Percentiles rank a stretch among this genome's conserved stretches.
Evolutionary conservation across 2,113 vertebrate genomes (phyloP).

Genomic region (Riparia riparia): DNA sequence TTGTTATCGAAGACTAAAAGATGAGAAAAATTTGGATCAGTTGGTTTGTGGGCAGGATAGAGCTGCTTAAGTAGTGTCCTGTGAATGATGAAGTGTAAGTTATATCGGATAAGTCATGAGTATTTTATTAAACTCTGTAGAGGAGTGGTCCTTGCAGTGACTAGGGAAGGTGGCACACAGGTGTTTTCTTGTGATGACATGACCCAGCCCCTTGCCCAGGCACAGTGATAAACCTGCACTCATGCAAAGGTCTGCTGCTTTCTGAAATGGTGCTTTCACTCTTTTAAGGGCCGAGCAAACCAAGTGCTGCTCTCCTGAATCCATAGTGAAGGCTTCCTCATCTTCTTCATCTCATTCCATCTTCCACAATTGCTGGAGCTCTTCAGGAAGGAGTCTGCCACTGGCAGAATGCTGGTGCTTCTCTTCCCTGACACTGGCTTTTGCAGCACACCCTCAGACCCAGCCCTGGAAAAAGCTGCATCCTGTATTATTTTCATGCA

Average conservation of each 20-base stretch:
- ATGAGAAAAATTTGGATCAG: neutral
- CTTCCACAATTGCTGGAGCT: neutral
- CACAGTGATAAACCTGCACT: neutral
- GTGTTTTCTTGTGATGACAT: fast-evolving
- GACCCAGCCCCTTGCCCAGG: neutral
- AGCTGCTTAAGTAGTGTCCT: neutral
- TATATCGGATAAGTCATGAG: neutral
- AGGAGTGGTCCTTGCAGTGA: neutral
- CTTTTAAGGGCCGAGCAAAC: neutral
- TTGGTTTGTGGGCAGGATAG: neutral
- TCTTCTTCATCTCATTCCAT: neutral
- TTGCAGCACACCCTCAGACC: neutral
- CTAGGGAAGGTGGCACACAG: neutral
- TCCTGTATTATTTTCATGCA: neutral
- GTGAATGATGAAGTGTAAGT: neutral
- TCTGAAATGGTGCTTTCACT: neutral
- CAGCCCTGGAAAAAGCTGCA: neutral
- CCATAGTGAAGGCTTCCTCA: neutral
- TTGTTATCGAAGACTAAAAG: neutral
- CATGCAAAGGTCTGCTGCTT: neutral
- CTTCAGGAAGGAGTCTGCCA: neutral
- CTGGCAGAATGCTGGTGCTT: neutral
- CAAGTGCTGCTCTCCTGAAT: neutral
- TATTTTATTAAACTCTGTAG: neutral
- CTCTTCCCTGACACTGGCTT: neutral